Base-by-base conservation (phyloP, 2,888 invertebrate species). In the Altica lythri region DNA sequence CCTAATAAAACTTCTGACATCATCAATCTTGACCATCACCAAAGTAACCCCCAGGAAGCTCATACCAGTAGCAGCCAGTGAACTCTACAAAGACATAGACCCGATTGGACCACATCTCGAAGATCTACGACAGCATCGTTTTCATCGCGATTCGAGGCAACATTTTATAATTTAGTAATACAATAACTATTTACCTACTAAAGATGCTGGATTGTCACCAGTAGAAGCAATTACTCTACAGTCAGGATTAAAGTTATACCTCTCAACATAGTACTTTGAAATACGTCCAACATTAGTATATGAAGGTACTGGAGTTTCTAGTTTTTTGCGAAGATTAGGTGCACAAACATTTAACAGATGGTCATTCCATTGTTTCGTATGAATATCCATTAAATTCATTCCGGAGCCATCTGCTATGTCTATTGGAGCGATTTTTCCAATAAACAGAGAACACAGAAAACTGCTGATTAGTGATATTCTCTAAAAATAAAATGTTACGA, bases 331-430 rank as follows among this genome's bases (percentile, higher is more conserved):
- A 44, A 96, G 77, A 64, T 86, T 84, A 8, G 89, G 85, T 5
- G 88, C 93, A 71, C 90, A 92, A 0, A 85, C 85, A 77, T 91
- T 82, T 10, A 95, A 76, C 64, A 92, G 86, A 13, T 78, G 75
- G 25, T 83, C 78, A 46, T 88, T 83, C 96, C 96, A 97, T 18
- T 79, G 77, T 76, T 88, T 89, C 0, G 78, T 81, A 19, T 79
- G 82, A 44, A 98, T 90, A 74, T 97, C 86, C 66, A 98, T 79
- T 12, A 98, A 79, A 78, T 98, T 98, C 95, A 95, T 98, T 10
- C 98, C 98, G 0, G 95, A 95, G 1, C 89, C 97, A 75, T 98
- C 98, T 0, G 93, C 84, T 61, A 83, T 83, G 76, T 98, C 98
- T 42, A 98, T 93, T 0, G 93, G 88, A 0, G 95, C 95, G 60